Conservation (phyloP, 2,797 vertebrate species). For the Epinephelus awoara region DNA sequence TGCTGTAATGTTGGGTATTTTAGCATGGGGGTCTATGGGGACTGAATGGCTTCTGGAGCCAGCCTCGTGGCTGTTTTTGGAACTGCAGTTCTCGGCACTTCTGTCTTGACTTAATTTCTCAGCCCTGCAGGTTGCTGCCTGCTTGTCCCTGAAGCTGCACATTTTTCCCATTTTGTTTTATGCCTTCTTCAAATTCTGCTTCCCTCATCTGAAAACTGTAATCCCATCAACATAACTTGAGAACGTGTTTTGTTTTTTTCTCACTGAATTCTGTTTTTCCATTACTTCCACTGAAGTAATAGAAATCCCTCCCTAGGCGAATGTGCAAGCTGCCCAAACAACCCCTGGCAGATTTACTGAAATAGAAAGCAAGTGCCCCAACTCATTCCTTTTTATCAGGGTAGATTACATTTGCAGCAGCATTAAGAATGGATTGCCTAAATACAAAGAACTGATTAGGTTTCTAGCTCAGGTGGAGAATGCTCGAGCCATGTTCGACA, state of each 20-base stretch:
- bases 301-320: conserved; percentile 47
- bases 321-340: conserved; percentile 33
- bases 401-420: conserved; percentile 54
- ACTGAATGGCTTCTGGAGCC: no score
- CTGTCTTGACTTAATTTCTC: no score
- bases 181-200: conserved; percentile 17
- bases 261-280: neutral
- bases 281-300: conserved; percentile 49
- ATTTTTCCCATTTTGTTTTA: neutral
- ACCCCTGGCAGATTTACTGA: conserved; percentile 52
- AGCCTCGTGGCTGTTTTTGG: no score
- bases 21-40: no score
- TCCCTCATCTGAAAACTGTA: conserved; percentile 5
- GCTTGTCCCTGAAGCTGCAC: no score
- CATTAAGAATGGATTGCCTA: conserved; percentile 50
- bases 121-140: no score
- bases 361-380: conserved; percentile 60
- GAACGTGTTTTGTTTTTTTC: conserved; percentile 26
- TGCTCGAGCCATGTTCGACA: conserved; percentile 26
- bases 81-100: no score
- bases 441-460: conserved; percentile 57
- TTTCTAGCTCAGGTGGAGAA: conserved; percentile 40
- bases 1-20: no score
- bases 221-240: conserved; percentile 33
- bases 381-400: conserved; percentile 50